These are phyloP conservation scores for Onychostruthus taczanowskii DNA, from an alignment of 2,113 vertebrate genomes.

Conservation along the genomic window DNA sequence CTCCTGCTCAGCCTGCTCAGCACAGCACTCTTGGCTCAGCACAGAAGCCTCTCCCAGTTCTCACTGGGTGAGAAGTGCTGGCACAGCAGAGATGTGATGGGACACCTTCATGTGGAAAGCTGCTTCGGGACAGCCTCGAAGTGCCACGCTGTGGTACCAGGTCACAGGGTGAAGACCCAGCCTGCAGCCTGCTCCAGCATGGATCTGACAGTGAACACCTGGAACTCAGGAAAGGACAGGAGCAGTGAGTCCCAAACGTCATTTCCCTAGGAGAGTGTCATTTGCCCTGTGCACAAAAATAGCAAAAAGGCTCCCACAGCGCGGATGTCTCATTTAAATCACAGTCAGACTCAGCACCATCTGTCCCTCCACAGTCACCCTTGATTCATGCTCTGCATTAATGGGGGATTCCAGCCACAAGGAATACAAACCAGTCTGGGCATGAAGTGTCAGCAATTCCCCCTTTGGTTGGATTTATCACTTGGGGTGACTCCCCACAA, in stretches of 20 bases:
- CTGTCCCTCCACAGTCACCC: background rate
- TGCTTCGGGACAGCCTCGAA: background rate
- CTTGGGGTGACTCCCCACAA: background rate
- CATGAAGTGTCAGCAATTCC: background rate
- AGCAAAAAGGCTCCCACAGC: background rate
- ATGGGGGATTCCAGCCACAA: background rate
- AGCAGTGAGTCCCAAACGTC: background rate
- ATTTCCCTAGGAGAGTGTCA: background rate
- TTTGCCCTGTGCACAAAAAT: background rate
- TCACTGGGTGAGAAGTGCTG: too few relatives aligned
- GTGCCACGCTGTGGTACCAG: background rate
- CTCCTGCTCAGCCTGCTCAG: background rate
- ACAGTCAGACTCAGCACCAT: background rate
- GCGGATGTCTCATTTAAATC: background rate
- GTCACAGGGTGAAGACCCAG: background rate
- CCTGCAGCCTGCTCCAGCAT: background rate
- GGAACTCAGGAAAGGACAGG: background rate
- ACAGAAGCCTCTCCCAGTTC: background rate
- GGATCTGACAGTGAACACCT: slow-evolving; percentile 11
- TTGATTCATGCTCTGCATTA: background rate
- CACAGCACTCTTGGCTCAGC: background rate
- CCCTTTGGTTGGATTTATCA: background rate
- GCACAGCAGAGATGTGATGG: background rate
- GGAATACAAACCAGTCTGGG: background rate
- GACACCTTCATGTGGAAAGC: background rate